phyloP scores from a whole-genome alignment of 2,888 invertebrate genomes.

The Eudasyphora cyanicolor region DNA sequence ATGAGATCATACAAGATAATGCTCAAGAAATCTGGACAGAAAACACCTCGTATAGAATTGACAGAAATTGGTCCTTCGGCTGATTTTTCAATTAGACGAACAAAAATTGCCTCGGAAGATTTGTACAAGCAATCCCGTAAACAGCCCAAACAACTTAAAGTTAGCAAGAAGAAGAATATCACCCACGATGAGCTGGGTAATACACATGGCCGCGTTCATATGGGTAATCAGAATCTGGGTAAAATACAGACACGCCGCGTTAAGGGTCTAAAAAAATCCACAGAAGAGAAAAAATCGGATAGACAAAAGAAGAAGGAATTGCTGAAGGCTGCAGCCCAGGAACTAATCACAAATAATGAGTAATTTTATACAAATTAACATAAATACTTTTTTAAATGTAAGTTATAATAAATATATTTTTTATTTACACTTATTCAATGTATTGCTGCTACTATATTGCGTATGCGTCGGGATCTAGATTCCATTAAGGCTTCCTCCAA shows the following conservation, averaged over 20 bases:
- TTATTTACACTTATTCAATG: slow-evolving; percentile 66
- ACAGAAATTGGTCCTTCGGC: slow-evolving; percentile 88
- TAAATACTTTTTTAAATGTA: slow-evolving; percentile 29
- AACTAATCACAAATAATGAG: slow-evolving; percentile 67
- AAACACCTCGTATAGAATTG: slow-evolving; percentile 94
- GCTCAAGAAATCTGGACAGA: slow-evolving; percentile 94
- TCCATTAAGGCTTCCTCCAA: slow-evolving; percentile 84
- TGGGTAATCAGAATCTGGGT: slow-evolving; percentile 92
- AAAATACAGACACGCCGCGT: slow-evolving; percentile 92
- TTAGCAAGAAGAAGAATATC: slow-evolving; percentile 94
- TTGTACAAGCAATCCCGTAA: slow-evolving; percentile 91
- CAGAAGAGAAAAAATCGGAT: slow-evolving; percentile 84
- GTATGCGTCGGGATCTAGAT: slow-evolving; percentile 81
- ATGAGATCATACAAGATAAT: slow-evolving; percentile 89
- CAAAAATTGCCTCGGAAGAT: slow-evolving; percentile 93
- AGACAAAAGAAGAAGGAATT: slow-evolving; percentile 81
- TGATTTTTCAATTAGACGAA: slow-evolving; percentile 92
- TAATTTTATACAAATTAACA: slow-evolving; percentile 45
- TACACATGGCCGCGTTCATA: slow-evolving; percentile 94
- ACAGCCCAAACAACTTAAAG: slow-evolving; percentile 88
- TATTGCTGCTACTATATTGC: slow-evolving; percentile 77
- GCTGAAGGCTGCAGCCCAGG: slow-evolving; percentile 71
- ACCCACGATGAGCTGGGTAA: slow-evolving; percentile 92
- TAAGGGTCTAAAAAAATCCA: slow-evolving; percentile 91
- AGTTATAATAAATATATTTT: slow-evolving; percentile 31